These are phyloP conservation scores for Galleria mellonella DNA, from an alignment of 1,140 invertebrate species.

Conservation along the genomic window DNA sequence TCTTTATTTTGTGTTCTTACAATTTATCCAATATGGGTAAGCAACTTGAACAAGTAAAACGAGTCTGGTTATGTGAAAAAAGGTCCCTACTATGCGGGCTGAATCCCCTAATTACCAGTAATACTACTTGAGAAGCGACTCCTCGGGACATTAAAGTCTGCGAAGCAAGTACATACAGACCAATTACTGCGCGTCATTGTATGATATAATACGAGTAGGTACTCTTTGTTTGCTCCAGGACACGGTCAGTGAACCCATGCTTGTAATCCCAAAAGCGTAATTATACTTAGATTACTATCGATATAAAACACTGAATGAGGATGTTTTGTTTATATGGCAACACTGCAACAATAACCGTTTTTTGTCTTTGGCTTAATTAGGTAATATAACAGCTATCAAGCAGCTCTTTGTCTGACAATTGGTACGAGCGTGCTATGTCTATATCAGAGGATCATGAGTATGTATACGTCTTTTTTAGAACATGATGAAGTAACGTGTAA, in stretches of 20 bases:
- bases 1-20: too few species aligned
- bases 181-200: neutral
- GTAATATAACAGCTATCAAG: conserved; percentile 15
- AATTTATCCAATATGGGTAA: too few species aligned
- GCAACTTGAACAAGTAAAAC: too few species aligned
- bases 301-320: conserved; percentile 32
- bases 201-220: conserved; percentile 8
- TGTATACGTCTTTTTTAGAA: too few species aligned
- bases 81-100: too few species aligned
- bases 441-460: too few species aligned
- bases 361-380: conserved; percentile 29
- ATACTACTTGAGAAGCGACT: too few species aligned
- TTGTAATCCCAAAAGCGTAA: conserved; percentile 43
- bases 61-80: too few species aligned
- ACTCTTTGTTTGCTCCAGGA: conserved; percentile 10
- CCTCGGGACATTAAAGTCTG: too few species aligned
- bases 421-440: too few species aligned
- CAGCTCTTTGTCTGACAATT: conserved; percentile 16
- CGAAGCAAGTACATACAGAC: neutral
- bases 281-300: conserved; percentile 43
- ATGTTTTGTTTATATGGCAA: conserved; percentile 34
- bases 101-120: too few species aligned
- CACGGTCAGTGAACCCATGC: conserved; percentile 31
- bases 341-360: conserved; percentile 27
- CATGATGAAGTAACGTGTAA: too few species aligned